A percentile compares a stretch with the other conserved stretches of the same genome.
Evolutionary conservation across 1,140 invertebrate genomes (phyloP).

Genomic region (Spodoptera litura): DNA sequence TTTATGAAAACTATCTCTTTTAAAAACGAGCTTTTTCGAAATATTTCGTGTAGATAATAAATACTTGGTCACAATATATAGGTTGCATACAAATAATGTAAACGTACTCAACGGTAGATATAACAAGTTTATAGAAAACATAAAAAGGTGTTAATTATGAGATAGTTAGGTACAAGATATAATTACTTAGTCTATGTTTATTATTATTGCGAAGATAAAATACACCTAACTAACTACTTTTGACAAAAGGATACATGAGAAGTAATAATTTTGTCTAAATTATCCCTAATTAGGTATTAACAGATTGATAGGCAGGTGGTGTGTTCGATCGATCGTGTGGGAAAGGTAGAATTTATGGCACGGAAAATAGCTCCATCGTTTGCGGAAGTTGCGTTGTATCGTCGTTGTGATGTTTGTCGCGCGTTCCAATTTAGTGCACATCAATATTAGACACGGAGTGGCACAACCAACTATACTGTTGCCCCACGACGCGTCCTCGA

Average conservation of each 20-base stretch:
- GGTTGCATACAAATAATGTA: too few relatives aligned
- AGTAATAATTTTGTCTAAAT: conserved; percentile 5
- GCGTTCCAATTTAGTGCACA: conserved; percentile 37
- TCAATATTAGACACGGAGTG: conserved; percentile 17
- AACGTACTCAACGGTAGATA: too few relatives aligned
- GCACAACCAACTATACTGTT: conserved; percentile 8
- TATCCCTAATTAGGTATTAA: not conserved
- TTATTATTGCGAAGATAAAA: conserved; percentile 17
- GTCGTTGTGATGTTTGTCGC: not conserved
- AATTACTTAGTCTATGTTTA: conserved; percentile 12
- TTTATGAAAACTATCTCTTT: too few relatives aligned
- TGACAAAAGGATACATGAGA: not conserved
- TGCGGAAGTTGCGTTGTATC: conserved; percentile 11
- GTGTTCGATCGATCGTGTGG: not conserved
- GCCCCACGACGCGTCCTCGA: conserved; percentile 3
- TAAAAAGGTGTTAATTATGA: too few relatives aligned
- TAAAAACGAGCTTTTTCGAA: too few relatives aligned
- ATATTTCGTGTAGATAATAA: too few relatives aligned
- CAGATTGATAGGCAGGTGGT: not conserved
- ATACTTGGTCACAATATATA: too few relatives aligned
- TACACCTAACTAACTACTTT: conserved; percentile 11
- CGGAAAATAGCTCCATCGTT: not conserved
- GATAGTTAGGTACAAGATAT: not conserved
- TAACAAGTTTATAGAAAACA: too few relatives aligned
- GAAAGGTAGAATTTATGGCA: not conserved